These are phyloP conservation scores for Charadrius vociferus DNA, from an alignment of 2,113 vertebrate species.

Conservation along the genomic window DNA sequence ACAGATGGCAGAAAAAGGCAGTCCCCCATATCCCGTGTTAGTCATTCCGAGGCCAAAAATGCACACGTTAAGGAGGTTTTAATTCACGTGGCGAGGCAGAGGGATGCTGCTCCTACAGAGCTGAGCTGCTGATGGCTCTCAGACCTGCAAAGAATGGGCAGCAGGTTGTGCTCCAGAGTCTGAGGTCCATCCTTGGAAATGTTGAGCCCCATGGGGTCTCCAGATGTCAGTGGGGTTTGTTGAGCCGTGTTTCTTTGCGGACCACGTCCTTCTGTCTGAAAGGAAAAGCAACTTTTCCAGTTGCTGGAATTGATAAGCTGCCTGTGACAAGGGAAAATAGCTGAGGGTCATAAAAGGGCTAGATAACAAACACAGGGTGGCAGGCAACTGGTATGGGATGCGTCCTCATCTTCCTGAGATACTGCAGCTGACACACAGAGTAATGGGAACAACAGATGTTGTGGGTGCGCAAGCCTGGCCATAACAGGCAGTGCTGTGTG, in stretches of 20 bases:
- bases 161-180: background rate
- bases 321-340: background rate
- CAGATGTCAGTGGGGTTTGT: background rate
- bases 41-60: background rate
- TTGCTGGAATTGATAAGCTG: background rate
- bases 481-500: background rate
- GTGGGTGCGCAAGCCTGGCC: background rate
- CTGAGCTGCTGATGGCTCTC: background rate
- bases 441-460: background rate
- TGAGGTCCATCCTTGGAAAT: background rate
- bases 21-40: accelerated
- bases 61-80: background rate
- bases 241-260: background rate
- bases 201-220: background rate
- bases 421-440: background rate
- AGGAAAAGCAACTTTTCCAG: background rate
- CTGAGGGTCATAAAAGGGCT: background rate
- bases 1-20: background rate
- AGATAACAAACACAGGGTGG: background rate
- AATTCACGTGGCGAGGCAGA: accelerated
- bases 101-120: background rate
- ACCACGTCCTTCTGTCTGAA: background rate
- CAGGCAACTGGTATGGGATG: background rate
- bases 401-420: background rate
- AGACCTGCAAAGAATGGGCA: background rate